These are phyloP conservation scores for Brachirus orientalis DNA, from an alignment of 2,113 vertebrate species.

Conservation along the genomic window DNA sequence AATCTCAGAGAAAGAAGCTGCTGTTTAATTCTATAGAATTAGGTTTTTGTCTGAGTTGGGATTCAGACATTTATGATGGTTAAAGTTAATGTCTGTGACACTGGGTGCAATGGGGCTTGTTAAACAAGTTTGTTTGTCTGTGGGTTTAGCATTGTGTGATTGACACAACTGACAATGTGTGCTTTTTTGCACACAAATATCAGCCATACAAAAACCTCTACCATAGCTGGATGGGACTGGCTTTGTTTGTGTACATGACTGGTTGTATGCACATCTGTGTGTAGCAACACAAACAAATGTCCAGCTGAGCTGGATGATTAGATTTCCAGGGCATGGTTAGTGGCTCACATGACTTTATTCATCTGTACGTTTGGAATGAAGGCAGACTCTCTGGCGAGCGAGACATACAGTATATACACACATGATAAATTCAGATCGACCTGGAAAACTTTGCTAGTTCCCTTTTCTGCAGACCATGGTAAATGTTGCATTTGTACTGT, in stretches of 20 bases:
- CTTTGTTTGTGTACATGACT: slow-evolving; percentile 60
- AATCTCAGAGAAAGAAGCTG: too few relatives aligned
- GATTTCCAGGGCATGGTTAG: slow-evolving; percentile 71
- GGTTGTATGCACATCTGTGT: slow-evolving; percentile 78
- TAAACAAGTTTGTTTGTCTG: too few relatives aligned
- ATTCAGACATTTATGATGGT: too few relatives aligned
- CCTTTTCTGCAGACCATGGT: too few relatives aligned
- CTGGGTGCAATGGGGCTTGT: too few relatives aligned
- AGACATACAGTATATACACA: slow-evolving; percentile 9
- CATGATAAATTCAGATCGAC: background rate
- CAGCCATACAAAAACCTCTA: slow-evolving; percentile 14
- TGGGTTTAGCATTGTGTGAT: slow-evolving; percentile 59
- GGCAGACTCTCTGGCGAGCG: slow-evolving; percentile 17
- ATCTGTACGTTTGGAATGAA: slow-evolving; percentile 25
- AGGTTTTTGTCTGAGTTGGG: too few relatives aligned
- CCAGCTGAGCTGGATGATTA: slow-evolving; percentile 73
- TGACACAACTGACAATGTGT: slow-evolving; percentile 54
- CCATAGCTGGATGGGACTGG: slow-evolving; percentile 30
- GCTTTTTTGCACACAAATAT: slow-evolving; percentile 44
- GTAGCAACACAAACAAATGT: slow-evolving; percentile 70
- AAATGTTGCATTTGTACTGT: too few relatives aligned
- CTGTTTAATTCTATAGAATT: too few relatives aligned
- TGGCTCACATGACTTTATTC: slow-evolving; percentile 49
- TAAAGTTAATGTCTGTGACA: too few relatives aligned
- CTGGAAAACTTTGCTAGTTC: too few relatives aligned